Evolutionary conservation across 2,113 vertebrate species (phyloP).

Genomic region (Mirounga angustirostris): DNA sequence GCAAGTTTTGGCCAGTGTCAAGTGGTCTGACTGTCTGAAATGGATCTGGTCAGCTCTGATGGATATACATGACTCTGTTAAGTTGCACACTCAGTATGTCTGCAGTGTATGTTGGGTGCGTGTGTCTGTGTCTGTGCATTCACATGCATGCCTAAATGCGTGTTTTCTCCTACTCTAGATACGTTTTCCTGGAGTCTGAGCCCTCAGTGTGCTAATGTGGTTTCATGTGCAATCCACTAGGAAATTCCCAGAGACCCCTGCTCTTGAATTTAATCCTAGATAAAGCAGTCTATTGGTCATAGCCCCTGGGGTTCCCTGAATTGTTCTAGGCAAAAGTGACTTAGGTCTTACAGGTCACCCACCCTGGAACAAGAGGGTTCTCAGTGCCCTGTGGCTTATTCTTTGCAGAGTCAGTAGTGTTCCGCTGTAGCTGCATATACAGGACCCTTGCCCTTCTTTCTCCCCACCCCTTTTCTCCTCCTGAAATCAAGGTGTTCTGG

Average conservation of each 20-base stretch:
- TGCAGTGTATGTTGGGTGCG: background rate
- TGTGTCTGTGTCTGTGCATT: background rate
- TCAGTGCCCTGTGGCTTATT: background rate
- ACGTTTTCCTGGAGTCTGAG: background rate
- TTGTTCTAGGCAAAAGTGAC: background rate
- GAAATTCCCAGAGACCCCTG: background rate
- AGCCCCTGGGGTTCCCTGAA: background rate
- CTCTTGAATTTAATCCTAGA: background rate
- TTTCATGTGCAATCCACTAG: background rate
- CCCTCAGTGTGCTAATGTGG: background rate
- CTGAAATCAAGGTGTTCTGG: background rate
- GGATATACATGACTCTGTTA: background rate
- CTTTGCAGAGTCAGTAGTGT: background rate
- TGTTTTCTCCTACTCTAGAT: background rate
- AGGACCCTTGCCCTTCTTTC: background rate
- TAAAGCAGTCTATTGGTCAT: background rate
- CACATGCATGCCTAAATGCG: fast-evolving
- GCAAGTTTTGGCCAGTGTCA: background rate
- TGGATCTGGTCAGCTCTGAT: background rate
- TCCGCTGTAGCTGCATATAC: background rate
- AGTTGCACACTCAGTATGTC: background rate
- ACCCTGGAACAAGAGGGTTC: background rate
- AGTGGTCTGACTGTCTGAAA: background rate
- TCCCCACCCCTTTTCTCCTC: background rate
- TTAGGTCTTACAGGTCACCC: background rate